Evolutionary conservation across 2,888 invertebrate species (phyloP).

Genomic region (Erebia epiphron): DNA sequence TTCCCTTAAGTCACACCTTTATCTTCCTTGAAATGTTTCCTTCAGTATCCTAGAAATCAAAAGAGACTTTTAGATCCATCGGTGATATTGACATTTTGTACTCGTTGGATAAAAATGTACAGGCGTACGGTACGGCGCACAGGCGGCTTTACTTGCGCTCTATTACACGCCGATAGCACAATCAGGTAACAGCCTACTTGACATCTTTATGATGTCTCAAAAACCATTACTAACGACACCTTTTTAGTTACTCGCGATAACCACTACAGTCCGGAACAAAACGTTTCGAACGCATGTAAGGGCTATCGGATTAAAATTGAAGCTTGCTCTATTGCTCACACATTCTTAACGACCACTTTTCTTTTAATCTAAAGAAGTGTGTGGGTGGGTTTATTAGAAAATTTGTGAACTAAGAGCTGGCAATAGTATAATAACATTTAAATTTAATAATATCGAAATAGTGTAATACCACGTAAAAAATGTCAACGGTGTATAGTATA

Average conservation of each 20-base stretch:
- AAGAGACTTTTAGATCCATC: not conserved
- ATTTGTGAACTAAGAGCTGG: not conserved
- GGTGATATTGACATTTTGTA: not conserved
- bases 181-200: constrained; percentile 77
- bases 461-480: no score
- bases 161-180: constrained; percentile 71
- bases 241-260: constrained; percentile 81
- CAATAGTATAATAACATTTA: not conserved
- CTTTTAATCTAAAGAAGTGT: constrained; percentile 14
- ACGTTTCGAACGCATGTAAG: constrained; percentile 51
- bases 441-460: not conserved
- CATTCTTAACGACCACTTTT: constrained; percentile 15
- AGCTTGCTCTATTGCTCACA: constrained; percentile 19
- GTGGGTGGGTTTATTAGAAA: not conserved
- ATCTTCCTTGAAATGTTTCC: no score
- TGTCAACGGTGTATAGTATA: no score
- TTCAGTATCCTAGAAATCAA: no score
- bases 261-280: constrained; percentile 62
- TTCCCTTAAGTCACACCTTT: no score
- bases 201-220: constrained; percentile 83
- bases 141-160: constrained; percentile 60
- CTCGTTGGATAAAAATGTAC: not conserved
- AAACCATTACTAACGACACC: constrained; percentile 83
- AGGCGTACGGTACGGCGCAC: constrained; percentile 49
- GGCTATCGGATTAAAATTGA: constrained; percentile 21